These are phyloP conservation scores for Eupithecia subfuscata DNA, from an alignment of 2,888 invertebrate species.

Conservation along the genomic window DNA sequence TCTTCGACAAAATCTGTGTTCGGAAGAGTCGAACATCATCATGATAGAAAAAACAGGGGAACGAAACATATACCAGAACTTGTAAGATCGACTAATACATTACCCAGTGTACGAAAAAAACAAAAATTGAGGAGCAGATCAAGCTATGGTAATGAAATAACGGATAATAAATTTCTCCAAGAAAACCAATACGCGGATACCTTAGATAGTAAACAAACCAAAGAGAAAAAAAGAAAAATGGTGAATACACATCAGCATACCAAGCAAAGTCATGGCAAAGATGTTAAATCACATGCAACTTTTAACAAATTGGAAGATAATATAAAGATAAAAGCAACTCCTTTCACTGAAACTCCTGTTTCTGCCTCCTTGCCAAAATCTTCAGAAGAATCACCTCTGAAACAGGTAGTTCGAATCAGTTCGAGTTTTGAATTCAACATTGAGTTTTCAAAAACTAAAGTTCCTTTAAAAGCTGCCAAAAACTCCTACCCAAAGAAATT, in stretches of 20 bases:
- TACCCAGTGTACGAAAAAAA: conserved; percentile 26
- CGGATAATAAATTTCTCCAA: not conserved
- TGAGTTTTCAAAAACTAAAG: conserved; percentile 48
- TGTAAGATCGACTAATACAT: conserved; percentile 2
- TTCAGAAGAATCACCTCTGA: conserved; percentile 3
- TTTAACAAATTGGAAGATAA: not conserved
- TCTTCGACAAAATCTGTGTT: not conserved
- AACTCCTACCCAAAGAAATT: not conserved
- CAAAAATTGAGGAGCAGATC: conserved; percentile 47
- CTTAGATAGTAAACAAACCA: not conserved
- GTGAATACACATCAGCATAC: not conserved
- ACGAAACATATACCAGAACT: not conserved
- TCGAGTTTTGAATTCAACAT: conserved; percentile 52
- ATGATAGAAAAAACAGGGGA: conserved; percentile 13
- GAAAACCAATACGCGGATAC: not conserved
- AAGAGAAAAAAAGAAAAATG: not conserved
- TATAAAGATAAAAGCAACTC: not conserved
- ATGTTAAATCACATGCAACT: not conserved
- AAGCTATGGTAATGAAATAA: conserved; percentile 21
- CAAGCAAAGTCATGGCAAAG: not conserved
- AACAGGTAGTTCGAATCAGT: conserved; percentile 46
- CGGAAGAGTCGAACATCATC: not conserved
- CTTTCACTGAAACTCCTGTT: not conserved
- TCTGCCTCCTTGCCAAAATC: not conserved
- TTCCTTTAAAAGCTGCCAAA: not conserved